These are phyloP conservation scores for Sarotherodon lohbergeri DNA, from an alignment of 2,113 vertebrate species.

Conservation along the genomic window DNA sequence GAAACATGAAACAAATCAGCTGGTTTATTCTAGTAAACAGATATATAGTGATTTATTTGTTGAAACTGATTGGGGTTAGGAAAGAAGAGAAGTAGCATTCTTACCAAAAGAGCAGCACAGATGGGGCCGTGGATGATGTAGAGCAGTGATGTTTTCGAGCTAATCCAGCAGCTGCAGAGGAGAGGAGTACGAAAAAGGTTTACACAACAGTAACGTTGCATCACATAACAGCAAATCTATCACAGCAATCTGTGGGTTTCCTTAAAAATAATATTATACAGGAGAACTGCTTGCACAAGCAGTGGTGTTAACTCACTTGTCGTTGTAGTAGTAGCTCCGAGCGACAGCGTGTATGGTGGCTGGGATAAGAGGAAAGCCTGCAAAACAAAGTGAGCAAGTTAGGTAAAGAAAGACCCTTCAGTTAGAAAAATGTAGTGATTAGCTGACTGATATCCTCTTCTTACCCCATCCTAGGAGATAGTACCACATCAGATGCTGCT, in stretches of 20 bases:
- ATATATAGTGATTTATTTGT: neutral
- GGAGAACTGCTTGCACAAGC: neutral
- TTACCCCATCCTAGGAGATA: constrained; percentile 98
- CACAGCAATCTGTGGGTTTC: neutral
- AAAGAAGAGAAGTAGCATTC: neutral
- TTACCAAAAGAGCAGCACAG: constrained; percentile 91
- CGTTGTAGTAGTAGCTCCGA: constrained; percentile 91
- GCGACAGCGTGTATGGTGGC: constrained; percentile 89
- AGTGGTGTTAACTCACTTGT: constrained; percentile 80
- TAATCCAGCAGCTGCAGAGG: constrained; percentile 90
- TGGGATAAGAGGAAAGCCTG: constrained; percentile 94
- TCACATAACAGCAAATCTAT: neutral
- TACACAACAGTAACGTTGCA: neutral
- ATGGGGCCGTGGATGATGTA: constrained; percentile 98
- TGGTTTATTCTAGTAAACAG: neutral
- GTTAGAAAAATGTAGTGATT: neutral
- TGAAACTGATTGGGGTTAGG: neutral
- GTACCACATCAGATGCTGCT: constrained; percentile 96
- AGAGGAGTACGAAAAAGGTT: neutral
- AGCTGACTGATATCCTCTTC: neutral
- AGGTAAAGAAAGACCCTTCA: neutral
- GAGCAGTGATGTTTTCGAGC: constrained; percentile 92
- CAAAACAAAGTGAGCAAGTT: neutral
- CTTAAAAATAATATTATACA: neutral
- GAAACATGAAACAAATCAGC: neutral